Evolutionary conservation across 2,888 invertebrate genomes (phyloP), one percentile per base, ranked within the genome.

Genomic region (Pachycephus smyrnensis): DNA sequence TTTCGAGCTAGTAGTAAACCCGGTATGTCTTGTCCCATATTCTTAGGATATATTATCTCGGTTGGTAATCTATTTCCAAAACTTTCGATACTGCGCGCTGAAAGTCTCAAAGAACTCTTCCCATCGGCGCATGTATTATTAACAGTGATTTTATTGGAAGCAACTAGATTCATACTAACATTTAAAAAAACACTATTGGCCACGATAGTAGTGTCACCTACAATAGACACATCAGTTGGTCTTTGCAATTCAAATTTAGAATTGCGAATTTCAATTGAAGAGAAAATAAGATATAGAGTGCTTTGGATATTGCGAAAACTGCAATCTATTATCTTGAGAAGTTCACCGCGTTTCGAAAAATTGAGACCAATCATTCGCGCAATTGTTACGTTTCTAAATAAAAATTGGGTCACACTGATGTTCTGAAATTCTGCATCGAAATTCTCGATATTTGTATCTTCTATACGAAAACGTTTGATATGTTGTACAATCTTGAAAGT

Each of bases 91-190:
- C 68, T 73, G 31, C 75, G 79, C 0, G 89, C 84, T 12, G 83
- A 85, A 6, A 89, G 76, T 75, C 89, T 84, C 55, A 89, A 77
- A 3, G 87, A 87, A 75, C 89, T 89, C 71, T 86, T 87, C 0
- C 89, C 89, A 73, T 87, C 86, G 11, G 86, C 89, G 77, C 89
- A 89, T n/a, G 82, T 87, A 4, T 75, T 80, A 6, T 81, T 84
- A 69, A 89, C 82, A n/a, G 33, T 77, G 40, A 87, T 84, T 32
- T 77, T 73, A 0, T 79, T 69, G 4, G 78, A 76, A 0, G 86
- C 85, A 4, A 86, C 85, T 3, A 89, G 69, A 75, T 86, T 89
- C 78, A 87, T 82, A 73, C 85, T 87, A 11, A 85, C 83, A 75
- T 89, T 89, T 2, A 84, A 80, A 71, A 89, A 88, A 6, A 85